These are phyloP conservation scores for Chionis minor DNA, from an alignment of 2,113 vertebrate species.

Conservation along the genomic window DNA sequence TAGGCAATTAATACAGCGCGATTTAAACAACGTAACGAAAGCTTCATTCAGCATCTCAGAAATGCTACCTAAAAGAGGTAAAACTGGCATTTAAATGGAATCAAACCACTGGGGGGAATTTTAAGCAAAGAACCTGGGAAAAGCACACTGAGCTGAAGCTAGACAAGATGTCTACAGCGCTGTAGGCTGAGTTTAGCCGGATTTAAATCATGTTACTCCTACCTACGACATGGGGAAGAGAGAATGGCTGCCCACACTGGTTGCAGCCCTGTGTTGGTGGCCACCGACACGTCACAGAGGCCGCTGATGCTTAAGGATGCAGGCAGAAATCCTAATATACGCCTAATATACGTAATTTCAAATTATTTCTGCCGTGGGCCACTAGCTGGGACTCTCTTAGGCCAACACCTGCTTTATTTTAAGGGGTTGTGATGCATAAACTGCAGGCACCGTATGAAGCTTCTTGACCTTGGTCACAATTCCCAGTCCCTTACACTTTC, in stretches of 20 bases:
- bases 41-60: not conserved
- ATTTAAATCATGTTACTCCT: not conserved
- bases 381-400: not conserved
- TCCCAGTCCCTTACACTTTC: too few species aligned
- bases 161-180: not conserved
- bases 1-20: rapidly evolving
- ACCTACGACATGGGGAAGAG: not conserved
- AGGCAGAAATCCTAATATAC: not conserved
- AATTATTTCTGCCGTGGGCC: not conserved
- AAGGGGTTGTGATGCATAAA: not conserved
- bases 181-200: too few species aligned
- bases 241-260: too few species aligned
- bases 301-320: not conserved
- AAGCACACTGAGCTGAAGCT: not conserved
- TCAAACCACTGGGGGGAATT: not conserved
- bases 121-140: not conserved
- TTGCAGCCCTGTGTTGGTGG: not conserved
- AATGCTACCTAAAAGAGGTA: not conserved
- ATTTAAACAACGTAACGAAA: not conserved
- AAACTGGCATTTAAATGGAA: not conserved
- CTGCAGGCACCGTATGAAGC: not conserved
- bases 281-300: too few species aligned
- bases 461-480: too few species aligned
- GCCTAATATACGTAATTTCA: too few species aligned
- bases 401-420: not conserved